These are phyloP conservation scores for Apis laboriosa DNA, from an alignment of 1,140 invertebrate genomes.

Conservation along the genomic window DNA sequence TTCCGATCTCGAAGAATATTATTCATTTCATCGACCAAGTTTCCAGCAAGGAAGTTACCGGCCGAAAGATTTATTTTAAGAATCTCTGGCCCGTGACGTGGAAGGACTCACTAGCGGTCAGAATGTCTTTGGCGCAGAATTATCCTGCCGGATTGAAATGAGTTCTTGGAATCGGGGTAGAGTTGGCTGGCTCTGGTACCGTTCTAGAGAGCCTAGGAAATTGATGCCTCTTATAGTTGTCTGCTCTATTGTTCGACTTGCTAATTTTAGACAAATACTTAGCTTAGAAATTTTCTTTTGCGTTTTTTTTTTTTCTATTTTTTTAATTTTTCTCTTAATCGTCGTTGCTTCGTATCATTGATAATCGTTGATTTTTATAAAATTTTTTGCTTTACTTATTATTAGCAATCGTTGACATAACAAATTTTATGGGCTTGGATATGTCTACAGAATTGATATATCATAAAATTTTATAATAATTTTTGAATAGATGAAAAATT, in stretches of 20 bases:
- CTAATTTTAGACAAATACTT: slow-evolving; percentile 31
- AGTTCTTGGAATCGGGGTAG: slow-evolving; percentile 46
- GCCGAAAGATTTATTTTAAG: slow-evolving; percentile 45
- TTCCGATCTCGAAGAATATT: not conserved
- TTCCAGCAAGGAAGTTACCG: slow-evolving; percentile 36
- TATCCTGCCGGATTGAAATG: slow-evolving; percentile 51
- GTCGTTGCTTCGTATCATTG: too few species aligned
- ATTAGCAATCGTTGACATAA: too few species aligned
- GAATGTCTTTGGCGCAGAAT: slow-evolving; percentile 48
- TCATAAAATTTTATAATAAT: too few species aligned
- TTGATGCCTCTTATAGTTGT: slow-evolving; percentile 37
- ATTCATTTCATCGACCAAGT: slow-evolving; percentile 28
- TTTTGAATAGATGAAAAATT: too few species aligned
- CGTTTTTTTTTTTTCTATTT: too few species aligned
- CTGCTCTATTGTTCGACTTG: slow-evolving; percentile 31
- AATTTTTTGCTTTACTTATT: too few species aligned
- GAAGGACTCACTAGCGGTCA: slow-evolving; percentile 38
- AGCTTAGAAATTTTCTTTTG: not conserved
- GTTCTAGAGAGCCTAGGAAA: slow-evolving; percentile 33
- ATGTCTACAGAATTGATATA: too few species aligned
- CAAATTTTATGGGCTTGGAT: too few species aligned
- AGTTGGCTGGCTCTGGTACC: slow-evolving; percentile 29
- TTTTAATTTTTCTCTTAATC: too few species aligned
- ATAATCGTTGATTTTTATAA: too few species aligned
- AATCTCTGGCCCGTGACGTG: slow-evolving; percentile 28